Percentiles rank a stretch among this genome's conserved stretches.
Conservation (phyloP, 1,140 invertebrate species). For the Acromyrmex echinatior region DNA sequence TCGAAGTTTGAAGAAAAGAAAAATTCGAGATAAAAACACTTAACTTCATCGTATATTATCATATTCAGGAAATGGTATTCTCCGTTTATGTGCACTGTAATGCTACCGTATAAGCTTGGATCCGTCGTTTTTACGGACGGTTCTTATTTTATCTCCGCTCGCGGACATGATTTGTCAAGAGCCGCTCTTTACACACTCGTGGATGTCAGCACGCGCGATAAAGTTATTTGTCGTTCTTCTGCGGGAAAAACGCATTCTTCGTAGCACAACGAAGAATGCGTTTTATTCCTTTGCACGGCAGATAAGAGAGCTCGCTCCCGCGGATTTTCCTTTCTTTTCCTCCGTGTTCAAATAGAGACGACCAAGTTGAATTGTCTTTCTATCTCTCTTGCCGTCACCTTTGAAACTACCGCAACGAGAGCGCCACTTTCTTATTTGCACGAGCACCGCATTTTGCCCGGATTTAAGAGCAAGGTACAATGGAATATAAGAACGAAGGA, state of each 20-base stretch:
- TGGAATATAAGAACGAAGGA: slow-evolving; percentile 15
- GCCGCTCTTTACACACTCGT: slow-evolving; percentile 32
- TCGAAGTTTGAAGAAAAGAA: not conserved
- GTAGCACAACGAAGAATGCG: slow-evolving; percentile 39
- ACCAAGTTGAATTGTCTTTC: slow-evolving; percentile 36
- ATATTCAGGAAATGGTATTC: not conserved
- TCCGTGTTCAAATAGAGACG: slow-evolving; percentile 58
- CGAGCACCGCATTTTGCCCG: slow-evolving; percentile 17
- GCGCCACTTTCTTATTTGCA: slow-evolving; percentile 54
- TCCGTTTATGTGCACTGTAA: not conserved
- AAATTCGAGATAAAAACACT: not conserved
- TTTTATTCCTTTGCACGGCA: slow-evolving; percentile 59
- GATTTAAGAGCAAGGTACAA: slow-evolving; percentile 8
- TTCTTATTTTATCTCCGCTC: slow-evolving; percentile 37
- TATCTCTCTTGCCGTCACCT: slow-evolving; percentile 54
- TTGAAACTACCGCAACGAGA: slow-evolving; percentile 57
- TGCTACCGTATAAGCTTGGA: not conserved
- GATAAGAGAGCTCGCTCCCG: slow-evolving; percentile 58
- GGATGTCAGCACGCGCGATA: slow-evolving; percentile 49
- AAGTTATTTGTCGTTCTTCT: slow-evolving; percentile 52
- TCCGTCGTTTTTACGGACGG: slow-evolving; percentile 9
- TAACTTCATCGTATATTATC: not conserved
- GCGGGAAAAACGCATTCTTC: slow-evolving; percentile 33
- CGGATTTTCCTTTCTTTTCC: slow-evolving; percentile 43
- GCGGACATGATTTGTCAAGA: slow-evolving; percentile 54